These are phyloP conservation scores for Sigmodon hispidus DNA, from an alignment of 2,113 vertebrate genomes.

Conservation along the genomic window DNA sequence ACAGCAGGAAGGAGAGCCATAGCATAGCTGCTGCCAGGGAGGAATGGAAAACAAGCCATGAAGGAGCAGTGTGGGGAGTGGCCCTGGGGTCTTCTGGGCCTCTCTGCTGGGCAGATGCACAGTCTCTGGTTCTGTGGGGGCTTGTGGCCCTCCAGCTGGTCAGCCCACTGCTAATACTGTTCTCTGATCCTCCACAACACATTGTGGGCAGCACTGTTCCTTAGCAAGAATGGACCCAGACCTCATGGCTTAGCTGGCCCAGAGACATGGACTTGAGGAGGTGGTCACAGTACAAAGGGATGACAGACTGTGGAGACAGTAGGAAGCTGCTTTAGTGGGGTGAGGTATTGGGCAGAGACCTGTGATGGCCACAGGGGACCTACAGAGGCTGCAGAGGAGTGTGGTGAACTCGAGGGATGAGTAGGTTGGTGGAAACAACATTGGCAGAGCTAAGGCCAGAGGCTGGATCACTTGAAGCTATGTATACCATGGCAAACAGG, in stretches of 20 bases:
- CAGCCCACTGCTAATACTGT: not conserved
- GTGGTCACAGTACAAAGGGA: not conserved
- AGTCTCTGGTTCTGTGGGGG: not conserved
- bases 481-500: rapidly evolving
- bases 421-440: rapidly evolving
- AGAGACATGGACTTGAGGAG: not conserved
- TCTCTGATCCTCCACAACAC: rapidly evolving
- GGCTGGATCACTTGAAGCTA: not conserved
- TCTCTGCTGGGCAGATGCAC: not conserved
- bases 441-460: not conserved
- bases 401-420: not conserved
- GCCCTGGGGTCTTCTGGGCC: not conserved
- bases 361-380: rapidly evolving
- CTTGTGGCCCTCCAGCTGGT: not conserved
- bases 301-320: not conserved
- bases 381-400: not conserved
- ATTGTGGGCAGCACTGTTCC: rapidly evolving
- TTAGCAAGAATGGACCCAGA: not conserved
- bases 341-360: not conserved
- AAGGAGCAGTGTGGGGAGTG: not conserved
- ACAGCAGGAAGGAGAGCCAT: conserved; percentile 48
- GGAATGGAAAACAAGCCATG: conserved; percentile 64
- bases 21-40: conserved; percentile 5
- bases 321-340: not conserved
- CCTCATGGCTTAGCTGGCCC: not conserved